Base-by-base conservation (phyloP, 2,888 invertebrate genomes). In the Crioceris asparagi region DNA sequence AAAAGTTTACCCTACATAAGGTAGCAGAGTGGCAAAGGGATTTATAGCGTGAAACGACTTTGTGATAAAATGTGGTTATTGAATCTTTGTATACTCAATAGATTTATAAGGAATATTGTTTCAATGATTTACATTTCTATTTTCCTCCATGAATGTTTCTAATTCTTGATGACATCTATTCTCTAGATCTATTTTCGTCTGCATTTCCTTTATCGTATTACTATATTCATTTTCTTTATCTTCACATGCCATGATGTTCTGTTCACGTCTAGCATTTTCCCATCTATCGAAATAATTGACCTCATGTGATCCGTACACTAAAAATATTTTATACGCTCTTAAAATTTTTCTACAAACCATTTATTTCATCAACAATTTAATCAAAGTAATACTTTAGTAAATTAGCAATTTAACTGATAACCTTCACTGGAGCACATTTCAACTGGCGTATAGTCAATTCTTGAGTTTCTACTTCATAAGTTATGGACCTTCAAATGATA, bases 201-300 rank as follows among this genome's bases (percentile, higher is more conserved):
- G 34, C 29, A 40, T 42, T 4, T 49, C 42, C 2, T 37, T 35
- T 12, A 57, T 56, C 3, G 40, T 43, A 14, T 46, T 37, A 2
- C 19, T 29, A 29, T 41, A 41, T 2, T 19, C 17, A 15, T 49
- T 41, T 40, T 60, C 59, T 17, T 47, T 43, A 2, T 41, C 36
- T 11, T 47, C 35, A 18, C 55, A 51, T n/a, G 41, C 38, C 27
- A 53, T 38, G 2, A 36, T 14, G 17, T 56, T 56, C 44, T 59
- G 59, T 38, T 55, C 53, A 4, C 37, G 31, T 32, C 60, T 45
- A 5, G 56, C 39, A 12, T 39, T 45, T 41, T 60, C 57, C 57
- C 57, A 60, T 25, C 43, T 43, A 14, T 52, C 44, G 17, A 50
- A 48, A 34, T 53, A 58, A 4, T n/a, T 25, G 7, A 18, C 32